Base-by-base conservation (phyloP, 2,113 vertebrate genomes). In the Lepidothrix coronata region DNA sequence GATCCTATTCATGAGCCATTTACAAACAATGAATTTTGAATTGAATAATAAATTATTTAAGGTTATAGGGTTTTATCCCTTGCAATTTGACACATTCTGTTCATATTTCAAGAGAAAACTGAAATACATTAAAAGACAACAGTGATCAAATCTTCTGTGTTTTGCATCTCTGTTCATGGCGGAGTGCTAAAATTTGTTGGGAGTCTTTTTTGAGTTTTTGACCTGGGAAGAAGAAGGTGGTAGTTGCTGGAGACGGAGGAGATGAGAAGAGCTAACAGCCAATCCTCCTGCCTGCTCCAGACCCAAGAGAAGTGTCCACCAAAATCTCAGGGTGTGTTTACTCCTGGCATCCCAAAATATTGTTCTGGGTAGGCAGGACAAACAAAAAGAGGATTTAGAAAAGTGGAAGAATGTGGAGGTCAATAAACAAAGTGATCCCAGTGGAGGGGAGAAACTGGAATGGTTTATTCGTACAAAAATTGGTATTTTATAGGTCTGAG, bases 121-220 rank as follows among this genome's bases (percentile, higher is more conserved):
- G 39, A 61, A 82, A 55, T 37, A 28, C 5, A 1, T 10, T 43
- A 27, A 67, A 89, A 57, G 35, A 39, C 20, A 54, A 9, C 27
- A 24, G 41, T 44, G 31, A 58, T 70, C 16, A 71, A 27, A 37
- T 66, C 4, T 39, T 85, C 5, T 0, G 0, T 28, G 20, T 37
- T 76, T 74, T 51, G 9, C 9, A 3, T 80, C 19, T 91, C 31
- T 7, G 4, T 12, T 80, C 3, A 0, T 9, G 14, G 14, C 22
- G 24, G 22, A 48, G 4, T n/a, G 31, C 62, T 78, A 31, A 35
- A 33, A 58, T 55, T 55, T 27, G 3, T 21, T 39, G 9, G 11
- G 16, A 74, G 11, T 51, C 14, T 57, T 59, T 85, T 33, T 27
- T 51, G 77, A 68, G 33, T 89, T 91, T 67, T 37, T 91, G 66